Percentiles rank a stretch among this genome's conserved stretches.
Conservation (phyloP, 2,888 invertebrate species). For the Synanthedon formicaeformis region DNA sequence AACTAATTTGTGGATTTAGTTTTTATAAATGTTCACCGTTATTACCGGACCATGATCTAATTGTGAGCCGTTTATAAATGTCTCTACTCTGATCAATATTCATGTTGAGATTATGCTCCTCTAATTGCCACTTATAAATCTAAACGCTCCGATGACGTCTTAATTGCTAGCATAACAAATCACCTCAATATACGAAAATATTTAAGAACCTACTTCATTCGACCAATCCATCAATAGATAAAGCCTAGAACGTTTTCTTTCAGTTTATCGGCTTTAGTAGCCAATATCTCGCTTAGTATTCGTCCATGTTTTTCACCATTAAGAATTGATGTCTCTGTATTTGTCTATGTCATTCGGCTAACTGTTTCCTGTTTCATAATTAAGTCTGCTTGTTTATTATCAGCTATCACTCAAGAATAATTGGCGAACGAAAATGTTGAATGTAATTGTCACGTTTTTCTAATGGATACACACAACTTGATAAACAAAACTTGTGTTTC, state of each 20-base stretch:
- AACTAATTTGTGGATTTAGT: not conserved
- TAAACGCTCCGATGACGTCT: slow-evolving; percentile 58
- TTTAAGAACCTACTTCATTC: slow-evolving; percentile 21
- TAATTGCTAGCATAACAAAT: slow-evolving; percentile 59
- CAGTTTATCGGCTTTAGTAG: slow-evolving; percentile 1
- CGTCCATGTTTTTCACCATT: slow-evolving; percentile 23
- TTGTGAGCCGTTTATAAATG: slow-evolving; percentile 52
- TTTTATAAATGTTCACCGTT: slow-evolving; percentile 28
- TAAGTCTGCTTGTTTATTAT: slow-evolving; percentile 32
- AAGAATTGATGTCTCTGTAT: slow-evolving; percentile 35
- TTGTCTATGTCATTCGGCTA: slow-evolving; percentile 34
- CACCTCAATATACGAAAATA: slow-evolving; percentile 35
- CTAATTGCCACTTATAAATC: slow-evolving; percentile 64
- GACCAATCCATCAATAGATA: slow-evolving; percentile 11
- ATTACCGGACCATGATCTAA: slow-evolving; percentile 29
- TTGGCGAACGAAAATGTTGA: slow-evolving; percentile 22
- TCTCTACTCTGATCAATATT: slow-evolving; percentile 53
- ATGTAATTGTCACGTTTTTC: slow-evolving; percentile 20
- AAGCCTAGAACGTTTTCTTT: slow-evolving; percentile 2
- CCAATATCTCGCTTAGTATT: slow-evolving; percentile 9
- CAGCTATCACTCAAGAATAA: slow-evolving; percentile 28
- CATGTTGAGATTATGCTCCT: slow-evolving; percentile 51
- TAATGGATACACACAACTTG: not conserved
- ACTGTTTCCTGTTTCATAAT: slow-evolving; percentile 36
- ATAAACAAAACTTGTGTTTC: too few species aligned